Base-by-base conservation (phyloP, 2,797 vertebrate genomes). In the Okamejei kenojei region DNA sequence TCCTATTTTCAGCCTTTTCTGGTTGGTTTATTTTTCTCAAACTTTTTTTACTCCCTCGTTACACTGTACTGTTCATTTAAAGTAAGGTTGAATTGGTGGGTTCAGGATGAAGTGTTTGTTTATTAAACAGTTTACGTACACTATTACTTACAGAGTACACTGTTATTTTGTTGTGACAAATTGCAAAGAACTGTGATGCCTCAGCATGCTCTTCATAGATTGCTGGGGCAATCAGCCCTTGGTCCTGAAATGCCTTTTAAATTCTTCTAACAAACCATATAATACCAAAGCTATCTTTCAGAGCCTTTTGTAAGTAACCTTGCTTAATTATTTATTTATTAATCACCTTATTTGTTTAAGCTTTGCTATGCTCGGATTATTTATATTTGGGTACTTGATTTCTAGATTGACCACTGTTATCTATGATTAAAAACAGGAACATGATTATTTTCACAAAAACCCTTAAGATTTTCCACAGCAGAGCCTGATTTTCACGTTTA, bases 401-500 rank as follows among this genome's bases (percentile, higher is more conserved):
- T 74, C 90, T 74, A 17, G 61, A 65, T 3, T 88, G 61, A 17
- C 0, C 90, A 74, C 71, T 58, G 38, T 74, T 29, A n/a, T 76
- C 45, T 45, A 68, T 68, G 23, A 29, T 54, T 68, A 92, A 92
- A 54, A 29, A 54, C 0, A 92, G 71, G 21, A 92, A 10, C 38
- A 92, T 29, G 13, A 58, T 92, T 92, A 74, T 15, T 91, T 73
- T 65, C 61, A 58, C 90, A 54, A 58, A 58, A 54, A 7, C 11
- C 35, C 26, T 54, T 29, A 92, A 68, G 65, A 71, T 29, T 91
- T 38, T n/a, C 71, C 74, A n/a, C 11, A 15, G 71, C 13, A 13
- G 38, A 45, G 35, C 65, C 68, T 73, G 88, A 94, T 93, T 80
- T 84, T 92, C 38, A 7, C 88, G 84, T 35, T 23, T 71, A 94